Evolutionary conservation across 2,888 invertebrate species (phyloP).

Genomic region (Sesia bembeciformis): DNA sequence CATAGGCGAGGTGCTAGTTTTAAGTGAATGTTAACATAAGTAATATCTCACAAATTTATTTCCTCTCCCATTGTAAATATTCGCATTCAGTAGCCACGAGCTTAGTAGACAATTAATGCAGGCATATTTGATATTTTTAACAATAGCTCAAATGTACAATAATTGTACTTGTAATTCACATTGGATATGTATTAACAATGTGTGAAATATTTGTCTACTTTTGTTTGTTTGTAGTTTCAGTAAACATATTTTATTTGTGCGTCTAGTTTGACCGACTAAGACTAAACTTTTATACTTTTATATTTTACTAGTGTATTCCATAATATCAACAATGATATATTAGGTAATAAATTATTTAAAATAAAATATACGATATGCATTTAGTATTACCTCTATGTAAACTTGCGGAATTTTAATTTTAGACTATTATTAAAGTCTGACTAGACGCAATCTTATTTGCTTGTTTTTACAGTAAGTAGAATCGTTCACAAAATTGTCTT

Average conservation of each 20-base stretch:
- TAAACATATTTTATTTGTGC: slow-evolving; percentile 5
- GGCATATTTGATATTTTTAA: too few relatives aligned
- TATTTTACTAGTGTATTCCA: slow-evolving; percentile 10
- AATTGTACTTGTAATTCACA: too few relatives aligned
- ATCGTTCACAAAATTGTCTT: too few relatives aligned
- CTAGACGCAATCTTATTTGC: not conserved
- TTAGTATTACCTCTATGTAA: not conserved
- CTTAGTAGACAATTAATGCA: too few relatives aligned
- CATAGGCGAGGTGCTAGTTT: slow-evolving; percentile 38
- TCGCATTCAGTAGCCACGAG: too few relatives aligned
- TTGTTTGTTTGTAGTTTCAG: not conserved
- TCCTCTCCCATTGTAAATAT: too few relatives aligned
- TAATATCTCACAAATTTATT: too few relatives aligned
- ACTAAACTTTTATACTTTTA: slow-evolving; percentile 18
- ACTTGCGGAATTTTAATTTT: not conserved
- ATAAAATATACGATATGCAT: not conserved
- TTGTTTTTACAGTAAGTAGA: too few relatives aligned
- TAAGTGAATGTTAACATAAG: slow-evolving; percentile 15
- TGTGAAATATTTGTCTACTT: too few relatives aligned
- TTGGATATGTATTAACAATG: too few relatives aligned
- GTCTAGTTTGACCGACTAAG: slow-evolving; percentile 3
- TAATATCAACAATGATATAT: not conserved
- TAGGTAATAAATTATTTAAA: not conserved
- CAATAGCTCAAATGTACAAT: too few relatives aligned
- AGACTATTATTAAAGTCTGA: not conserved